Base-by-base conservation (phyloP, 2,113 vertebrate genomes). In the Odobenus rosmarus region DNA sequence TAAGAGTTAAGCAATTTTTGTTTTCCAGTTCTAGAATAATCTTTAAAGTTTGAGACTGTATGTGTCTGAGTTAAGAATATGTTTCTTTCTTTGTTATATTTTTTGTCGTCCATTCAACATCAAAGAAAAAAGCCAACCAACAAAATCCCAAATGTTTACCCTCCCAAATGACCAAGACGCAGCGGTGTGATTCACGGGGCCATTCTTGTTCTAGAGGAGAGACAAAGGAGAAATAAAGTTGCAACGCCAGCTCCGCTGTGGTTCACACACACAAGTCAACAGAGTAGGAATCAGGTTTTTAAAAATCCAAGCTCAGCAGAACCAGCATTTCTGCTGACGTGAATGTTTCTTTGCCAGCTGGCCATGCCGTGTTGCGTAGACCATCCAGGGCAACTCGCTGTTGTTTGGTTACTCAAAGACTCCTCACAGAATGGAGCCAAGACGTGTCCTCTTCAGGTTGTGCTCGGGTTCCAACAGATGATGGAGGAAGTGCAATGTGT, bases 21-120 rank as follows among this genome's bases (percentile, higher is more conserved):
- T 77, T 90, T 95, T 96, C 84, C 36, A 42, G 59, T 69, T 89
- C 93, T 89, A 59, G 83, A 92, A 86, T 86, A 28, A 36, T 49
- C 55, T 89, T 67, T 55, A 24, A 88, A 79, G 79, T 26, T 57
- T 18, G 69, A 72, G 80, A 57, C 36, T 39, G 18, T 46, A 46
- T 46, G 42, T 46, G 33, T 84, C 36, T n/a, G 36, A 9, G 21
- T 36, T 23, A 31, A 24, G 51, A 59, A 46, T 46, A 59, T 46
- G n/a, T 26, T 33, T 71, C 51, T 39, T 88, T 84, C 61, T 81
- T 42, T 55, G 8, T 83, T 57, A 1, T 16, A 23, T 23, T 36
- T 93, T 93, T 90, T 61, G 11, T 18, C 59, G 42, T n/a, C 12
- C 77, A 4, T 7, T 21, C 15, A 57, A 71, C 69, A 61, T 31